Base-by-base conservation (phyloP, 2,113 vertebrate species). In the Ailurus styani region DNA sequence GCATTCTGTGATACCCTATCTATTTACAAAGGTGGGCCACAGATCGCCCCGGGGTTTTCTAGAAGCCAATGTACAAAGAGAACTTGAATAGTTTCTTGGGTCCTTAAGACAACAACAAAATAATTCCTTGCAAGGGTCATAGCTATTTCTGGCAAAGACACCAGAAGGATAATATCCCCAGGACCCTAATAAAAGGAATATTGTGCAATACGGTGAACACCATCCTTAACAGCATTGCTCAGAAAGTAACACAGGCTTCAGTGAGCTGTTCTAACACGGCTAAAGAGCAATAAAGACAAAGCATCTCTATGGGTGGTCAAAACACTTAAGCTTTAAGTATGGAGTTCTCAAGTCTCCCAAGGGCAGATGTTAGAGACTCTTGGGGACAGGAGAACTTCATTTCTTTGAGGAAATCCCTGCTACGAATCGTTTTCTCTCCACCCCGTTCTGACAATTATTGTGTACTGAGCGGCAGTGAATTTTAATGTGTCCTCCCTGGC, bases 71-170 rank as follows among this genome's bases (percentile, higher is more conserved):
- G 12, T 4, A 82, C 15, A 55, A 42, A 82, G 55, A 57, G 62
- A 37, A 81, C 1, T 42, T n/a, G 3, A 79, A 55, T 31, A 25
- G 47, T 14, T 72, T 45, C 64, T 82, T 81, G 12, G 27, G 50
- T 90, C 73, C 31, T 95, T 64, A 77, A 78, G 37, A 66, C 47
- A 57, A 34, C 70, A 81, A 60, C 20, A 62, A 91, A 85, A 73
- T 18, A 40, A 81, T 18, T 77, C 25, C 52, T 86, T 42, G 15
- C 64, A 87, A 88, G 40, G 55, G 12, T 45, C n/a, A 37, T 20
- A 89, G 64, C 45, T 94, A 60, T 94, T 89, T 85, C 84, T 60
- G 20, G 72, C 55, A 85, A 85, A 73, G 77, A 75, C 29, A 81
- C 34, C 7, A 37, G 55, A 62, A 31, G 89, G 72, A 85, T 20